A percentile compares a stretch with the other conserved stretches of the same genome.
These are phyloP conservation scores for Piliocolobus tephrosceles DNA, from an alignment of 2,113 vertebrate species.

Conservation along the genomic window DNA sequence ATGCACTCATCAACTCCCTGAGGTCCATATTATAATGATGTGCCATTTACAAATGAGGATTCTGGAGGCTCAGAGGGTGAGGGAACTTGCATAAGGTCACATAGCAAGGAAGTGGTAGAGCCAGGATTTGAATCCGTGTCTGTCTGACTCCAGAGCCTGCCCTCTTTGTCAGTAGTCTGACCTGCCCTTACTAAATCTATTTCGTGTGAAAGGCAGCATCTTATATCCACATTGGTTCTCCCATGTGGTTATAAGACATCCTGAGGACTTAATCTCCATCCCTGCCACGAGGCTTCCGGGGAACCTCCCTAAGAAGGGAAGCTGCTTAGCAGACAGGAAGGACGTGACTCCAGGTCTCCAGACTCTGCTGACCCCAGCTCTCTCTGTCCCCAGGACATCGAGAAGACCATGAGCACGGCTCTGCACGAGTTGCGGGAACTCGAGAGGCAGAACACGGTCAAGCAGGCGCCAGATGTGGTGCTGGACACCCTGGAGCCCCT, in stretches of 20 bases:
- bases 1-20: neutral
- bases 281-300: neutral
- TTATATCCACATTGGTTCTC: neutral
- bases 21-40: neutral
- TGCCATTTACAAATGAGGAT: neutral
- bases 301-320: neutral
- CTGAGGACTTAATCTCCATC: neutral
- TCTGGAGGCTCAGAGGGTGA: neutral
- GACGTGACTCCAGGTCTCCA: neutral
- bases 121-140: neutral
- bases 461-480: slow-evolving; percentile 97
- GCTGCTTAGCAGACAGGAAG: neutral
- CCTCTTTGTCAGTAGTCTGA: neutral
- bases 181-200: neutral
- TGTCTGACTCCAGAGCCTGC: neutral
- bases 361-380: neutral
- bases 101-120: neutral
- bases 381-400: slow-evolving; percentile 91
- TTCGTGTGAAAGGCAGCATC: neutral
- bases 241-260: neutral
- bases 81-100: neutral
- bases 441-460: slow-evolving; percentile 96
- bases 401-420: slow-evolving; percentile 98
- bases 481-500: slow-evolving; percentile 97
- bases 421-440: slow-evolving; percentile 97